Percentiles rank a stretch among this genome's conserved stretches.
phyloP scores from a whole-genome alignment of 2,888 invertebrate genomes.

The Pelosia muscerda region DNA sequence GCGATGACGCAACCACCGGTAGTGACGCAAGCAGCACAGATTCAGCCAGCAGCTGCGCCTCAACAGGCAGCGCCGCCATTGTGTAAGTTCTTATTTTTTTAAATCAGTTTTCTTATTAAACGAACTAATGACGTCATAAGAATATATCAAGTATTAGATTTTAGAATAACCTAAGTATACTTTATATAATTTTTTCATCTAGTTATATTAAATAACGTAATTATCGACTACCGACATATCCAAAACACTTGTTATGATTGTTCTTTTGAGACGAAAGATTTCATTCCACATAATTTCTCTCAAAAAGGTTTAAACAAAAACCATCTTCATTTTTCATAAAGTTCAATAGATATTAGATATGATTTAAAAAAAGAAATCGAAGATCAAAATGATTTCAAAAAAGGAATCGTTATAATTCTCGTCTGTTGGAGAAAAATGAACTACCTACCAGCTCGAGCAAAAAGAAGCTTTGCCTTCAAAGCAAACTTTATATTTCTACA shows the following conservation, averaged over 20 bases:
- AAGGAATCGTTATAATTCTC: no score
- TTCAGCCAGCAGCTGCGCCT: slow-evolving; percentile 79
- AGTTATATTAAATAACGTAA: no score
- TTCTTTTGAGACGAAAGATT: no score
- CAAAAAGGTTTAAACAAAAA: not conserved
- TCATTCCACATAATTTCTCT: no score
- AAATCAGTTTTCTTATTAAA: not conserved
- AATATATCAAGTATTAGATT: not conserved
- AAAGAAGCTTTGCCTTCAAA: not conserved
- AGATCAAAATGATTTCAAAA: no score
- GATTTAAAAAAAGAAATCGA: no score
- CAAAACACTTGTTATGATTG: no score
- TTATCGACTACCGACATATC: no score
- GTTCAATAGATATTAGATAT: no score
- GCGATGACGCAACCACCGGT: slow-evolving; percentile 91
- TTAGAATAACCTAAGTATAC: no score
- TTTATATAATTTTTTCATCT: no score
- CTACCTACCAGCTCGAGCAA: not conserved
- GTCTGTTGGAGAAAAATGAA: no score
- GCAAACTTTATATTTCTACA: slow-evolving; percentile 9
- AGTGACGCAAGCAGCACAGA: slow-evolving; percentile 81
- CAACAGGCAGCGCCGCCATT: slow-evolving; percentile 73
- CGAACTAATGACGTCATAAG: not conserved
- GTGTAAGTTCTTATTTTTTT: slow-evolving; percentile 70
- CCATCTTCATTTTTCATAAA: not conserved